These are phyloP conservation scores for Isurus oxyrinchus DNA, from an alignment of 2,113 vertebrate genomes.

Conservation along the genomic window DNA sequence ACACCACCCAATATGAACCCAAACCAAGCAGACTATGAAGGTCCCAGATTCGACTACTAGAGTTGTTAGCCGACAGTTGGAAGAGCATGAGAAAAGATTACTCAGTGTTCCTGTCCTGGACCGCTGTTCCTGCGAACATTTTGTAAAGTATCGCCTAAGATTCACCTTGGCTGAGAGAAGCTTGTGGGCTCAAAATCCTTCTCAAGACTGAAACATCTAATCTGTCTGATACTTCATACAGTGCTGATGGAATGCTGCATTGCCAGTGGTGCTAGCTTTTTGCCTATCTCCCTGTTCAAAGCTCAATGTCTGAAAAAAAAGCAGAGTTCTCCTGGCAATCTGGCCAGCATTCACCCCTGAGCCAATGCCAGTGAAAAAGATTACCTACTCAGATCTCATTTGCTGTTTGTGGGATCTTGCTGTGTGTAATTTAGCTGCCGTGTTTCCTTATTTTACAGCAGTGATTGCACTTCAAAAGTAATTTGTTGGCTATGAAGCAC, in stretches of 20 bases:
- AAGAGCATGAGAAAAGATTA: not conserved
- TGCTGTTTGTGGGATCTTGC: too few relatives aligned
- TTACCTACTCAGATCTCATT: too few relatives aligned
- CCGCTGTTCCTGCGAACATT: not conserved
- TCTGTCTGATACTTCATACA: not conserved
- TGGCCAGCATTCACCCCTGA: not conserved
- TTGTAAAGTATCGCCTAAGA: not conserved
- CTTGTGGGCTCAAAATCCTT: not conserved
- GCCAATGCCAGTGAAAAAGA: too few relatives aligned
- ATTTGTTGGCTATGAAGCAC: too few relatives aligned
- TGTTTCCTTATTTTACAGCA: too few relatives aligned
- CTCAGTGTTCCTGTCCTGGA: not conserved
- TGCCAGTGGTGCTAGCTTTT: not conserved
- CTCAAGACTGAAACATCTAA: not conserved
- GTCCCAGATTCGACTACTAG: not conserved
- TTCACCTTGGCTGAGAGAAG: not conserved
- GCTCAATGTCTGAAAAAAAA: too few relatives aligned
- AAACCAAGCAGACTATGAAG: not conserved
- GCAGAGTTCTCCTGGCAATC: not conserved
- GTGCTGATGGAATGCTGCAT: not conserved
- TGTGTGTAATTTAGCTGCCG: too few relatives aligned
- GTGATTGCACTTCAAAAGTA: too few relatives aligned
- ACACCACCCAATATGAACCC: too few relatives aligned
- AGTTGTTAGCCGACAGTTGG: too few relatives aligned
- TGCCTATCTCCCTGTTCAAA: not conserved